Conservation (phyloP, 1,140 invertebrate species). For the Drosophila fuyamai region DNA sequence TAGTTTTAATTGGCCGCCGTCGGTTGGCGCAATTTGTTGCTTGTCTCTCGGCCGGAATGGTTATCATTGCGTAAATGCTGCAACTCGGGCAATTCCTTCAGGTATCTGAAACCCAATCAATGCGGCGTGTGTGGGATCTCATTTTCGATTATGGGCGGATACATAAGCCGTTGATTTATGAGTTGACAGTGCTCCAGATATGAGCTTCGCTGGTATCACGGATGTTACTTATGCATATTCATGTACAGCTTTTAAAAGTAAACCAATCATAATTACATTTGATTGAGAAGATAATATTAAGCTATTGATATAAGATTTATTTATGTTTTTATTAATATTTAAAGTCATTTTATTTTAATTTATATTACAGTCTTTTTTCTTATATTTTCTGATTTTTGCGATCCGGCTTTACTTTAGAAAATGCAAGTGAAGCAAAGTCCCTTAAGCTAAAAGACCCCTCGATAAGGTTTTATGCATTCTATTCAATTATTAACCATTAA, state of each 20-base stretch:
- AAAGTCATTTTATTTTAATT: neutral
- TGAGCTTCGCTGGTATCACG: conserved; percentile 5
- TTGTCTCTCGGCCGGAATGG: conserved; percentile 22
- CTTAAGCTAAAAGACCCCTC: neutral
- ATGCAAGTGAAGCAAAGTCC: too few relatives aligned
- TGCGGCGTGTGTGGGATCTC: conserved; percentile 30
- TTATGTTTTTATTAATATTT: neutral
- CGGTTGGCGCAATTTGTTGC: conserved; percentile 43
- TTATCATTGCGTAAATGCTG: conserved; percentile 31
- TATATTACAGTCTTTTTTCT: neutral
- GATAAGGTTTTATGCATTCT: neutral
- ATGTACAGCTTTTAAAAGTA: neutral
- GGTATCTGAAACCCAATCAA: conserved; percentile 7
- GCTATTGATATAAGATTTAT: too few relatives aligned
- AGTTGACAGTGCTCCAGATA: conserved; percentile 34
- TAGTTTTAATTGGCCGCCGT: conserved; percentile 37
- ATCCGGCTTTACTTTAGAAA: too few relatives aligned
- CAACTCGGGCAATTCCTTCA: conserved; percentile 11
- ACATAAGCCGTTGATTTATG: conserved; percentile 24
- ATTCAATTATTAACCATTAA: conserved; percentile 21
- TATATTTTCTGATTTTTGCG: too few relatives aligned
- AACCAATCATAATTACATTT: neutral
- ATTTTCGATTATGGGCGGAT: conserved; percentile 31
- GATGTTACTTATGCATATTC: conserved; percentile 29
- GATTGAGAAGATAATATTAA: neutral